These are phyloP conservation scores for Mormyrops attenuatus DNA, from an alignment of 2,797 vertebrate genomes.

Conservation along the genomic window DNA sequence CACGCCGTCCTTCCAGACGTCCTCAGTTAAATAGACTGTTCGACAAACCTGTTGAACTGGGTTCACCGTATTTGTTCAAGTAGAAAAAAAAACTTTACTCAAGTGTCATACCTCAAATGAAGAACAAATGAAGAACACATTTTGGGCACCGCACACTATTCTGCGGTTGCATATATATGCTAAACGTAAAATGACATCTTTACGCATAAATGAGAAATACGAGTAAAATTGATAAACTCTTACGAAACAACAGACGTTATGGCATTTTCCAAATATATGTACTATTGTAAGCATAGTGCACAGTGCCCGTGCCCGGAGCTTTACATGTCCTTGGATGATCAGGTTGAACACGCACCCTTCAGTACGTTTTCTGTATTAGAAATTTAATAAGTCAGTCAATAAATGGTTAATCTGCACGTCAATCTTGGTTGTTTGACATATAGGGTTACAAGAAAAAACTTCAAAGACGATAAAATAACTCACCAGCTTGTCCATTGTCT, in stretches of 20 bases:
- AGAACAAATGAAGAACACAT: neutral
- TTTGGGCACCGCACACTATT: neutral
- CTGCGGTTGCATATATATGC: neutral
- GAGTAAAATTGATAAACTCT: neutral
- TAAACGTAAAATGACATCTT: neutral
- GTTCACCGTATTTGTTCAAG: neutral
- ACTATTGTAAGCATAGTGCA: neutral
- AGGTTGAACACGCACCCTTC: neutral
- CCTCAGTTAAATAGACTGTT: neutral
- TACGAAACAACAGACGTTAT: neutral
- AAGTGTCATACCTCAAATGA: neutral
- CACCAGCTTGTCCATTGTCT: conserved; percentile 79
- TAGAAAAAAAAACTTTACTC: neutral
- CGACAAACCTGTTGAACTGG: neutral
- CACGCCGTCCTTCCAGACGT: neutral
- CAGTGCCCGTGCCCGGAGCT: neutral
- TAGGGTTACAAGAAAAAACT: neutral
- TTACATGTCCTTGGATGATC: neutral
- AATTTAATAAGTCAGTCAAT: neutral
- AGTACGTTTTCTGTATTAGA: neutral
- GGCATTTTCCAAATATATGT: neutral
- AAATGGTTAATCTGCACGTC: neutral
- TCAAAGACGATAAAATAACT: conserved; percentile 2
- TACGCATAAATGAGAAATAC: neutral
- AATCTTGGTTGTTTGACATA: neutral